Conservation (phyloP, 2,113 vertebrate species). For the Pachyramphus minor region DNA sequence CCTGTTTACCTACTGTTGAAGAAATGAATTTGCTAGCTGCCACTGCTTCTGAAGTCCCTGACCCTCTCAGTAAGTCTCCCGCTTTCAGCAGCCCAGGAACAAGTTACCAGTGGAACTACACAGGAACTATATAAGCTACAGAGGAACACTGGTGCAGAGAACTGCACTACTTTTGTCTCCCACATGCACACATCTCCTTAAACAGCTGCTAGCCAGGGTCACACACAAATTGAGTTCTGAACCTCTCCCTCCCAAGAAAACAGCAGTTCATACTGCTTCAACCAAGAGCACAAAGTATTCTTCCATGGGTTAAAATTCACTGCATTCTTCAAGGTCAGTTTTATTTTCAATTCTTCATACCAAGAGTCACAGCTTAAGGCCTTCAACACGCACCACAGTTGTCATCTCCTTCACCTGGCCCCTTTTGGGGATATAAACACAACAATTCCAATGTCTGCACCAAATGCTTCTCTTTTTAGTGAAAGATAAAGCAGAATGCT, state of each 20-base stretch:
- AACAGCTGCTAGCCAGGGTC: not conserved
- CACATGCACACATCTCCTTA: not conserved
- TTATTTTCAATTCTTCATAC: constrained; percentile 47
- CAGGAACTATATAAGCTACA: not conserved
- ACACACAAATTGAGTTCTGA: not conserved
- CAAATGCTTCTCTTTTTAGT: not conserved
- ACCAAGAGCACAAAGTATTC: not conserved
- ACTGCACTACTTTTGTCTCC: not conserved
- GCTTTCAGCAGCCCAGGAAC: not conserved
- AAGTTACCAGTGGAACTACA: not conserved
- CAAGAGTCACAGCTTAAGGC: constrained; percentile 67
- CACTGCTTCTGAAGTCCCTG: not conserved
- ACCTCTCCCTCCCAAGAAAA: not conserved
- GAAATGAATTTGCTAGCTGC: constrained; percentile 6
- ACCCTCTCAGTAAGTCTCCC: not conserved
- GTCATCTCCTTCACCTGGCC: not conserved
- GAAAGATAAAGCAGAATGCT: not conserved
- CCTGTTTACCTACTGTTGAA: not conserved
- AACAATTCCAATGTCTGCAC: not conserved
- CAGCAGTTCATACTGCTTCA: not conserved
- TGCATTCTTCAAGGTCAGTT: constrained; percentile 52
- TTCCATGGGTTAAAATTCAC: not conserved
- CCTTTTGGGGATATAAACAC: not conserved
- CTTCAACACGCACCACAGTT: not conserved
- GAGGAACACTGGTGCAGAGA: not conserved